phyloP scores from a whole-genome alignment of 2,888 invertebrate genomes.

The Nemurella pictetii region DNA sequence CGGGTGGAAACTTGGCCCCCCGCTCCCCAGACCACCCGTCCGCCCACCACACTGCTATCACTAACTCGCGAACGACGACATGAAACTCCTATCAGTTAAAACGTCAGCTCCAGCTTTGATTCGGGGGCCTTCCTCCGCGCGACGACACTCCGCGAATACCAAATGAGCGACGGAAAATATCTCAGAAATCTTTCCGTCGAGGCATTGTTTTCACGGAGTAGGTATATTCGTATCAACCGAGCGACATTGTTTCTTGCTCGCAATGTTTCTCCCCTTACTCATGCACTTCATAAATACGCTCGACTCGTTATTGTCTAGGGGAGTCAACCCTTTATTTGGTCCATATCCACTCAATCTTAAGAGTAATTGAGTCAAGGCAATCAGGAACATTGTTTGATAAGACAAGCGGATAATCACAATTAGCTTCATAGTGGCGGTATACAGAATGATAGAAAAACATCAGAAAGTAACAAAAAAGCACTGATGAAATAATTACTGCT shows the following conservation, averaged over 20 bases:
- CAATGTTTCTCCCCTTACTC: not conserved
- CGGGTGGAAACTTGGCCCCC: not conserved
- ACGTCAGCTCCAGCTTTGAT: slow-evolving; percentile 17
- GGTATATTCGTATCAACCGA: too few relatives aligned
- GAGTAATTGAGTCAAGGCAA: not conserved
- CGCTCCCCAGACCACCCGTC: not conserved
- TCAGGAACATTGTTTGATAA: not conserved
- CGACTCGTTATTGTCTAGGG: not conserved
- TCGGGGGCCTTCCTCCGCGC: not conserved
- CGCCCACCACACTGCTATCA: not conserved
- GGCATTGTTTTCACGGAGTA: not conserved
- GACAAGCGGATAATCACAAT: not conserved
- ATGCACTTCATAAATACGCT: not conserved
- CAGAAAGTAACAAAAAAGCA: not conserved
- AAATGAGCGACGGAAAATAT: slow-evolving; percentile 15
- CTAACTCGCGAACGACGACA: not conserved
- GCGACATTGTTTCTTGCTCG: not conserved
- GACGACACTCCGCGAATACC: not conserved
- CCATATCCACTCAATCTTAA: not conserved
- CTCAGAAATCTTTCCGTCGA: not conserved
- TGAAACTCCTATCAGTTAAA: slow-evolving; percentile 21
- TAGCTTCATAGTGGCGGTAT: not conserved
- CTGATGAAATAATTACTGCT: not conserved
- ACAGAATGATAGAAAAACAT: not conserved
- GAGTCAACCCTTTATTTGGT: not conserved